Base-by-base conservation (phyloP, 1,140 invertebrate genomes). In the Rhysida immarginata region DNA sequence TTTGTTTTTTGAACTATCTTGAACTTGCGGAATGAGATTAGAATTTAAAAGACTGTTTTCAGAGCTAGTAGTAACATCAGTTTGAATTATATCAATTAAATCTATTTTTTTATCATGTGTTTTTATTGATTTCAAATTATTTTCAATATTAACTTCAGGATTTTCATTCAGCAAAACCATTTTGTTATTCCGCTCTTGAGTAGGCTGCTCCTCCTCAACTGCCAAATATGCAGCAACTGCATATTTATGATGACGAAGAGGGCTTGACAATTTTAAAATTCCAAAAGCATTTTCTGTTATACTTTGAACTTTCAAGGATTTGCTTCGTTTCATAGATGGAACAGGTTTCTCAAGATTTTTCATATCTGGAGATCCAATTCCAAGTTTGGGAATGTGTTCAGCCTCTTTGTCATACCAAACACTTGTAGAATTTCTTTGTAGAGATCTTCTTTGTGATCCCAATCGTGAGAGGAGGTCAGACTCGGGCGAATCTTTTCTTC, bases 271-370 rank as follows among this genome's bases (percentile, higher is more conserved):
- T 3, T 26, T 3, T 18, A 55, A 45, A 8, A 42, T 18, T 13
- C 44, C 44, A 46, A 46, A 46, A 8, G 44, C 44, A 46, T 46
- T 46, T 46, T 46, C 44, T 18, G 44, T 46, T 5, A 46, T 46
- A 23, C 44, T 46, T 20, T 59, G 44, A 1, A 68, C 61, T 61
- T 68, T 68, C 23, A 71, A 53, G n/a, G 70, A 71, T 58, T 70
- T 71, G 54, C 69, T 71, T 41, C 70, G 46, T 58, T 69, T 71
- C 5, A 71, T 55, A 18, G 63, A 57, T 24, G 62, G 18, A 23
- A 23, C 56, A 1, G 62, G 60, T 46, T 66, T 66, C 0, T 60
- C 57, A 8, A 13, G 11, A 5, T 16, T 3, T 5, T 24, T 24
- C 24, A 16, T 26, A 16, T 51, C 24, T 11, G 45, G 11, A 41